These are phyloP conservation scores for Cheilosia pagana DNA, from an alignment of 2,888 invertebrate species.

Conservation along the genomic window DNA sequence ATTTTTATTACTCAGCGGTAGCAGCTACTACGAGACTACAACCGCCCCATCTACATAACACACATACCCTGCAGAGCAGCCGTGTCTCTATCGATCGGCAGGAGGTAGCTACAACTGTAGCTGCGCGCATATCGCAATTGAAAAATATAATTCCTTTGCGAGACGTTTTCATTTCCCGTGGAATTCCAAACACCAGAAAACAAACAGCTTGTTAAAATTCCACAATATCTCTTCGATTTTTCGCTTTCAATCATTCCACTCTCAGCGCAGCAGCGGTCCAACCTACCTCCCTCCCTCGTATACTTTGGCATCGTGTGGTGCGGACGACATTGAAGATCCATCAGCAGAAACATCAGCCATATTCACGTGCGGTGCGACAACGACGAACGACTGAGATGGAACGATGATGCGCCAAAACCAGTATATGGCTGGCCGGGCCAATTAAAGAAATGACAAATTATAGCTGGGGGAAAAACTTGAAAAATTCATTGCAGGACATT, in stretches of 20 bases:
- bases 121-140: conserved; percentile 19
- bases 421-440: conserved; percentile 76
- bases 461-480: conserved; percentile 75
- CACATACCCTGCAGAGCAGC: too few species aligned
- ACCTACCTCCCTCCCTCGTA: conserved; percentile 38
- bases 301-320: background rate
- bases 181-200: conserved; percentile 79
- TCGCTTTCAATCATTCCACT: conserved; percentile 76
- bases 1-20: too few species aligned
- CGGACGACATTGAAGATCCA: conserved; percentile 49
- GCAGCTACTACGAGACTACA: too few species aligned
- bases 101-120: background rate
- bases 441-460: conserved; percentile 81
- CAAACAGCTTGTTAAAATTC: conserved; percentile 81
- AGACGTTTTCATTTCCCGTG: conserved; percentile 68
- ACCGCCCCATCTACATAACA: too few species aligned
- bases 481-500: conserved; percentile 75
- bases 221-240: conserved; percentile 76
- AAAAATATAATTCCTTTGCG: conserved; percentile 57
- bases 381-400: conserved; percentile 36
- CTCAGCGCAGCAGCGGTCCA: conserved; percentile 41
- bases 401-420: conserved; percentile 62
- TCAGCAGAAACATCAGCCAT: conserved; percentile 45
- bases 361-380: background rate
- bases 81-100: background rate